These are phyloP conservation scores for Polydrusus cervinus DNA, from an alignment of 2,888 invertebrate genomes.

Conservation along the genomic window DNA sequence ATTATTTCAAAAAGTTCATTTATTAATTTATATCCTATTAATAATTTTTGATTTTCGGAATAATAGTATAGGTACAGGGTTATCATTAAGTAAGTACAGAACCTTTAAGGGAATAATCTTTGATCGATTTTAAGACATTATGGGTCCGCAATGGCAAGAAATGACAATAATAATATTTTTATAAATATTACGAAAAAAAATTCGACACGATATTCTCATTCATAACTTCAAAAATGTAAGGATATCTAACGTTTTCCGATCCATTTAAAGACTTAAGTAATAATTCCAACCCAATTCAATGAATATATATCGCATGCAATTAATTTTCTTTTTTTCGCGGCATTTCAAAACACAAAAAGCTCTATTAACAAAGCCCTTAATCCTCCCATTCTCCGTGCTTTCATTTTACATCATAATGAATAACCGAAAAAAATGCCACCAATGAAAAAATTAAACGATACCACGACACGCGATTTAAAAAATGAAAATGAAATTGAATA, in stretches of 20 bases:
- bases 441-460: slow-evolving; percentile 40
- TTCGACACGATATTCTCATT: no score
- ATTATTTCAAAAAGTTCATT: no score
- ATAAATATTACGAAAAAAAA: no score
- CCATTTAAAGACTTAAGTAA: not conserved
- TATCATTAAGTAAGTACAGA: no score
- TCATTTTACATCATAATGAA: slow-evolving; percentile 37
- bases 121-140: no score
- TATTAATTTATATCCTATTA: no score
- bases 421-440: slow-evolving; percentile 24
- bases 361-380: slow-evolving; percentile 26
- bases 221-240: no score
- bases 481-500: slow-evolving; percentile 51
- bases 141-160: no score
- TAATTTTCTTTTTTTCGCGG: not conserved
- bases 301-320: slow-evolving; percentile 7
- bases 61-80: no score
- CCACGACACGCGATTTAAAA: slow-evolving; percentile 42
- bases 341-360: slow-evolving; percentile 14
- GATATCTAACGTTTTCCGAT: not conserved
- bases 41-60: no score
- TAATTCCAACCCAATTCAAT: not conserved
- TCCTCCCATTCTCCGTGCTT: slow-evolving; percentile 18
- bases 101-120: no score
- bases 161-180: no score